phyloP scores from a whole-genome alignment of 2,113 vertebrate genomes.

The Otis tarda region DNA sequence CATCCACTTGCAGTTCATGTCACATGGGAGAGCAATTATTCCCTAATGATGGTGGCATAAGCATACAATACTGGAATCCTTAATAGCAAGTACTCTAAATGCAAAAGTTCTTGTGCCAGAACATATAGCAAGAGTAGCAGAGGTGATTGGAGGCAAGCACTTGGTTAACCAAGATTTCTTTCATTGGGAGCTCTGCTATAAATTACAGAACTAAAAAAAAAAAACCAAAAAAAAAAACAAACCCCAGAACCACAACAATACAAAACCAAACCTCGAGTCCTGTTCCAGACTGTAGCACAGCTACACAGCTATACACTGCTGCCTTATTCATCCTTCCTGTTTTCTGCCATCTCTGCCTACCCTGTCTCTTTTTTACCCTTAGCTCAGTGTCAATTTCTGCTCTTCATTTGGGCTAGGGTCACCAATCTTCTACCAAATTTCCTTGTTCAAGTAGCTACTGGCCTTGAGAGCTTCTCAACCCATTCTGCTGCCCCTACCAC shows the following conservation, averaged over 20 bases:
- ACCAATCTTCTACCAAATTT: background rate
- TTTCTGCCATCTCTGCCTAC: background rate
- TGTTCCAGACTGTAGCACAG: background rate
- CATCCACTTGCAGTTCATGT: background rate
- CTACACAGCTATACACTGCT: background rate
- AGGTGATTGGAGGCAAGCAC: background rate
- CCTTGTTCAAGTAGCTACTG: background rate
- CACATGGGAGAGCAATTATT: background rate
- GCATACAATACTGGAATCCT: background rate
- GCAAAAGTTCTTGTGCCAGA: background rate
- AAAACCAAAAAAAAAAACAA: no score
- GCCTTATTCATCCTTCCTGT: background rate
- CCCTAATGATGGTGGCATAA: background rate
- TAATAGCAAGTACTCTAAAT: background rate
- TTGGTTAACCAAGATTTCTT: background rate
- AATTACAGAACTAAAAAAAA: background rate
- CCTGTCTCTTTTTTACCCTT: background rate
- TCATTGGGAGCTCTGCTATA: background rate
- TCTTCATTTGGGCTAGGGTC: background rate
- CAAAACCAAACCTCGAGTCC: background rate
- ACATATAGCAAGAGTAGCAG: background rate
- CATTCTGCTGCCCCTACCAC: background rate
- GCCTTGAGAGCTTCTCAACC: background rate
- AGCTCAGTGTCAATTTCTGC: background rate
- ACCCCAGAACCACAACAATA: no score